A percentile compares a stretch with the other conserved stretches of the same genome.
Conservation (phyloP, 1,140 invertebrate species). For the Conus betulinus region DNA sequence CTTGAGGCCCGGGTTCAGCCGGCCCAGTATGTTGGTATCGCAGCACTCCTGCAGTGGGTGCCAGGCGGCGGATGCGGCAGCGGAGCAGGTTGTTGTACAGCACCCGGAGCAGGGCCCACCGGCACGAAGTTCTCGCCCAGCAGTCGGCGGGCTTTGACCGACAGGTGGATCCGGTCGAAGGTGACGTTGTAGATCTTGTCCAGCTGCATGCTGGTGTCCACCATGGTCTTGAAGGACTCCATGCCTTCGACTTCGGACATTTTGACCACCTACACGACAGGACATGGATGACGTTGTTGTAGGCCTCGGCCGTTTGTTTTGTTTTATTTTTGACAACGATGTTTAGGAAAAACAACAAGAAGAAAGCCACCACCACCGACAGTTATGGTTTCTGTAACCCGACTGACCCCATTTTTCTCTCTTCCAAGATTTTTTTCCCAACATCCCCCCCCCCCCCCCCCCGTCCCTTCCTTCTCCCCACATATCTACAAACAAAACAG, state of each 20-base stretch:
- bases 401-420: no score
- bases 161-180: slow-evolving; percentile 41
- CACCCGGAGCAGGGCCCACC: slow-evolving; percentile 46
- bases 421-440: no score
- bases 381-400: no score
- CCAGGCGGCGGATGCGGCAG: slow-evolving; percentile 53
- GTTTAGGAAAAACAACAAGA: no score
- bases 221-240: slow-evolving; percentile 44
- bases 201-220: slow-evolving; percentile 34
- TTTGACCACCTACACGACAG: slow-evolving; percentile 19
- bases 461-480: no score
- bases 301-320: no score
- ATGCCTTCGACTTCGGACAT: slow-evolving; percentile 41
- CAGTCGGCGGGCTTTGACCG: slow-evolving; percentile 49
- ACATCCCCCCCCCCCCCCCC: no score
- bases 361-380: no score
- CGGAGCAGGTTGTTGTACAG: slow-evolving; percentile 55
- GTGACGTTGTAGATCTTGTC: slow-evolving; percentile 42
- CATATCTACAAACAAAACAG: no score
- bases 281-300: background rate
- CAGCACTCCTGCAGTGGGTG: slow-evolving; percentile 34
- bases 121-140: slow-evolving; percentile 52
- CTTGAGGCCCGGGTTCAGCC: slow-evolving; percentile 31
- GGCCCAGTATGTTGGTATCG: slow-evolving; percentile 32
- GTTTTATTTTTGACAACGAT: no score